Conservation (phyloP, 2,888 invertebrate species). For the Eremobia ochroleuca region DNA sequence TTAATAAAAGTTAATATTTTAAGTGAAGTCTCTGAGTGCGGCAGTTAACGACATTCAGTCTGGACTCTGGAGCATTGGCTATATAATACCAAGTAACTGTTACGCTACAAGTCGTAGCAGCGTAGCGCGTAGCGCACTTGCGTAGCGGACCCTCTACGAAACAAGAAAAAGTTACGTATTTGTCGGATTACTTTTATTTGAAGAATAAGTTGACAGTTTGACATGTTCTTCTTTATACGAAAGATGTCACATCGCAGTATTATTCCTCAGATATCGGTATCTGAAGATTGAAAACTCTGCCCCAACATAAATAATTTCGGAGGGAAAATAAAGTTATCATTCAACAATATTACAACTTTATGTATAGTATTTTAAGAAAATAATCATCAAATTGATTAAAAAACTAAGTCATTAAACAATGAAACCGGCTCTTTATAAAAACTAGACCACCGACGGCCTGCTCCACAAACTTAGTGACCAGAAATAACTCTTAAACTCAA, state of each 20-base stretch:
- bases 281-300: background rate
- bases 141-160: conserved; percentile 10
- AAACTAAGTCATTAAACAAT: no score
- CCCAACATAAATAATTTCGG: no score
- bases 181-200: background rate
- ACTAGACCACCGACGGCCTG: no score
- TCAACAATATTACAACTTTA: no score
- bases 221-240: background rate
- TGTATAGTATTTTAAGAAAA: no score
- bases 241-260: background rate
- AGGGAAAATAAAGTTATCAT: no score
- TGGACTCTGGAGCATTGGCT: background rate
- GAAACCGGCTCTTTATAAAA: no score
- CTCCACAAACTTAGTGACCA: no score
- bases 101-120: background rate
- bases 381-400: no score
- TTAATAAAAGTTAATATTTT: no score
- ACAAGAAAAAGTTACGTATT: background rate
- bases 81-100: background rate
- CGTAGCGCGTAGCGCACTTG: conserved; percentile 9
- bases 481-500: no score
- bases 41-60: background rate
- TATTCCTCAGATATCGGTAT: background rate
- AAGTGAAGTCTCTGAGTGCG: no score
- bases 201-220: background rate